Percentiles rank a stretch among this genome's conserved stretches.
phyloP scores from a whole-genome alignment of 2,113 vertebrate species.

The Onychostruthus taczanowskii region DNA sequence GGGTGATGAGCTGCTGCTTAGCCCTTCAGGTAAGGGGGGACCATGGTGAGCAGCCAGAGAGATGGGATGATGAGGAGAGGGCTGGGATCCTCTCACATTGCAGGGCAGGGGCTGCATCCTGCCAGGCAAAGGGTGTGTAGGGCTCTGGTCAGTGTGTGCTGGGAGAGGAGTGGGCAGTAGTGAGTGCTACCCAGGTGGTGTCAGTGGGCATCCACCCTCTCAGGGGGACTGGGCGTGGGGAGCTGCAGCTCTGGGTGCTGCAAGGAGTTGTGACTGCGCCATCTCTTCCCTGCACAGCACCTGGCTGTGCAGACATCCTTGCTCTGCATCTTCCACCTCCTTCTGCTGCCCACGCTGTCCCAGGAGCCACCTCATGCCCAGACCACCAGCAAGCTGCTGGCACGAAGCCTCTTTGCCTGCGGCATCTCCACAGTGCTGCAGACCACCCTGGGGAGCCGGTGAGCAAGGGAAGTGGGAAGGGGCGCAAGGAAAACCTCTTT shows the following conservation, averaged over 20 bases:
- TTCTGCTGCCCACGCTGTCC: slow-evolving; percentile 64
- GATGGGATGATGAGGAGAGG: not conserved
- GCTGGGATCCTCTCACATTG: not conserved
- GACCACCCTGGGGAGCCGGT: slow-evolving; percentile 81
- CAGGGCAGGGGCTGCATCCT: not conserved
- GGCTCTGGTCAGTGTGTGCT: not conserved
- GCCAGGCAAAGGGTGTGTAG: not conserved
- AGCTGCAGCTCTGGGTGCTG: not conserved
- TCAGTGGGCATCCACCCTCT: not conserved
- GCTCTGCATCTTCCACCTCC: slow-evolving; percentile 74
- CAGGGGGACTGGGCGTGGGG: not conserved
- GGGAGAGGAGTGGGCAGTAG: not conserved
- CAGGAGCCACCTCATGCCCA: slow-evolving; percentile 5
- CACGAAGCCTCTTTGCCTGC: slow-evolving; percentile 79
- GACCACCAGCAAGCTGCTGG: slow-evolving; percentile 67
- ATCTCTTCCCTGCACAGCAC: slow-evolving; percentile 64
- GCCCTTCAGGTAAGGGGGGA: slow-evolving; percentile 72
- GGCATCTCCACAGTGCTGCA: slow-evolving; percentile 81
- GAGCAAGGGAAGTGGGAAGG: not conserved
- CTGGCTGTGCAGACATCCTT: slow-evolving; percentile 78
- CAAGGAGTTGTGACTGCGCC: not conserved
- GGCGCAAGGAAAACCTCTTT: not conserved
- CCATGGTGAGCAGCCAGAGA: fast-evolving
- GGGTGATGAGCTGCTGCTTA: slow-evolving; percentile 70
- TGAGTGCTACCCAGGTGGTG: not conserved